These are phyloP conservation scores for Eristalis intricaria DNA, from an alignment of 2,888 invertebrate species.

Conservation along the genomic window DNA sequence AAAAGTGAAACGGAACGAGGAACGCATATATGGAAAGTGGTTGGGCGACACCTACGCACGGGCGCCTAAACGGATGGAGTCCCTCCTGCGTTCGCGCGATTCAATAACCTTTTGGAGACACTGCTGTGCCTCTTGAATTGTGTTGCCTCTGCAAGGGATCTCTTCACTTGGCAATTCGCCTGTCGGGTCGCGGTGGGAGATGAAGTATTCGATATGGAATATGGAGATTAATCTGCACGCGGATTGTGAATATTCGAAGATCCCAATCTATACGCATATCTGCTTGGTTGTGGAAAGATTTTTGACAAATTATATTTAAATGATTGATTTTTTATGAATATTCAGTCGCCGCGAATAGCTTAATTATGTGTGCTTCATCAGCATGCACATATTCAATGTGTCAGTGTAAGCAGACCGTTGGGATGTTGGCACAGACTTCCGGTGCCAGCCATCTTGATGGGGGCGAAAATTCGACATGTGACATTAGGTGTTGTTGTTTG, in stretches of 20 bases:
- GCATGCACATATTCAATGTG: not conserved
- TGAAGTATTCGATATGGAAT: too few relatives aligned
- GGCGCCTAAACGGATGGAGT: constrained; percentile 60
- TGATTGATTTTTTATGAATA: not conserved
- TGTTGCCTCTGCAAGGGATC: constrained; percentile 18
- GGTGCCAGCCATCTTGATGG: not conserved
- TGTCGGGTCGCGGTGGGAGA: not conserved
- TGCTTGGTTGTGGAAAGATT: not conserved
- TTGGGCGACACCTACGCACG: constrained; percentile 58
- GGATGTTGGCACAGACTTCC: not conserved
- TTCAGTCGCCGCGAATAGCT: not conserved
- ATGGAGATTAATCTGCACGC: not conserved
- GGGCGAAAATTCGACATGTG: not conserved
- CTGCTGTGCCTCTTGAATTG: constrained; percentile 37
- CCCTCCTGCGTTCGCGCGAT: constrained; percentile 49
- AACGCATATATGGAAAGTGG: constrained; percentile 55
- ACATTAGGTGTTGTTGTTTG: not conserved
- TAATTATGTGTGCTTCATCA: not conserved
- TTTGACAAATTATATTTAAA: constrained; percentile 1
- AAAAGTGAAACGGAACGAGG: constrained; percentile 25
- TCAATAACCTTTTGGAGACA: constrained; percentile 51
- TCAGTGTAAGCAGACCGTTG: not conserved
- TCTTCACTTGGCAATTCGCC: not conserved
- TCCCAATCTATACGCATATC: not conserved
- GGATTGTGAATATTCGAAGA: not conserved